These are phyloP conservation scores for Lemur catta DNA, from an alignment of 2,797 vertebrate species.

Conservation along the genomic window DNA sequence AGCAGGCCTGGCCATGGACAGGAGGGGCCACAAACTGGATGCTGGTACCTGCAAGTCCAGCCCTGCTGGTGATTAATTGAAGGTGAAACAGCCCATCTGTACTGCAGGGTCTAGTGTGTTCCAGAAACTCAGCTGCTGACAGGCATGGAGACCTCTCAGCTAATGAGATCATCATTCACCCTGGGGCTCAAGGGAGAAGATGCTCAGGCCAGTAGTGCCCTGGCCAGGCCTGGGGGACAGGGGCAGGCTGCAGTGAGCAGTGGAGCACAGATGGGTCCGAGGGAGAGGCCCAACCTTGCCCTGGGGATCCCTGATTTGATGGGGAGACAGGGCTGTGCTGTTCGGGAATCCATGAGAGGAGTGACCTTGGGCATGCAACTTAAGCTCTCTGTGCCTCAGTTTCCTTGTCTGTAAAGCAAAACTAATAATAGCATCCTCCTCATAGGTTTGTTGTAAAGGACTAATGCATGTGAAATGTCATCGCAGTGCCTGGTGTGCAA, in stretches of 20 bases:
- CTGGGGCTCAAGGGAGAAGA: background rate
- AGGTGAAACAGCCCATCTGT: slow-evolving; percentile 41
- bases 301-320: background rate
- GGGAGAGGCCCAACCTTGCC: background rate
- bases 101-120: background rate
- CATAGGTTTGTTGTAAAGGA: background rate
- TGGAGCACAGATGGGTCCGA: background rate
- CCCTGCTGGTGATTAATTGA: slow-evolving; percentile 47
- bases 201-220: background rate
- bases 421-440: background rate
- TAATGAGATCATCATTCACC: slow-evolving; percentile 61
- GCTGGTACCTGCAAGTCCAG: background rate
- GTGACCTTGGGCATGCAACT: background rate
- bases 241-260: background rate
- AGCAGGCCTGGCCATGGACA: background rate
- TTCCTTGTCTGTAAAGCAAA: background rate
- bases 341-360: background rate
- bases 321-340: background rate
- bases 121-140: background rate
- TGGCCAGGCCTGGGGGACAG: background rate
- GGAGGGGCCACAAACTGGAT: background rate
- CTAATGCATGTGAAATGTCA: background rate
- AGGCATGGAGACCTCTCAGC: background rate
- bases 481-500: background rate
- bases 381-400: background rate